Percentiles rank a stretch among this genome's conserved stretches.
phyloP scores from a whole-genome alignment of 2,888 invertebrate genomes.

The Cremastinae sp. region DNA sequence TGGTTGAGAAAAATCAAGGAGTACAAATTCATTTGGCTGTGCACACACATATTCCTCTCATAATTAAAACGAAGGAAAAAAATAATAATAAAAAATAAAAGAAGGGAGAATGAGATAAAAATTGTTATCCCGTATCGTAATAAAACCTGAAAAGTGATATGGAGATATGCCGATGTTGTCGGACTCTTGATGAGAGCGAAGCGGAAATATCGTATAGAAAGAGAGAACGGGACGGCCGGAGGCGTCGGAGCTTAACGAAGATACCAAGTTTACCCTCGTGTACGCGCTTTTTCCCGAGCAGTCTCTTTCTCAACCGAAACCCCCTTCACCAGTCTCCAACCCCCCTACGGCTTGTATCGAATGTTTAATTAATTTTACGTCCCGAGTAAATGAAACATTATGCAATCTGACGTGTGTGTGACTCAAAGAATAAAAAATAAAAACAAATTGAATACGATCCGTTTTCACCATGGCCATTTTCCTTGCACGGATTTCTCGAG shows the following conservation, averaged over 20 bases:
- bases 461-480: too few species aligned
- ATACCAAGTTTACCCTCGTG: slow-evolving; percentile 31
- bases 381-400: slow-evolving; percentile 73
- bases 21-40: too few species aligned
- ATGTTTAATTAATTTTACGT: slow-evolving; percentile 77
- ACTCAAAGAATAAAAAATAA: slow-evolving; percentile 61
- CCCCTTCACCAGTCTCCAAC: slow-evolving; percentile 5
- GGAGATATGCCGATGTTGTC: slow-evolving; percentile 20
- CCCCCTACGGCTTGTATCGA: slow-evolving; percentile 67
- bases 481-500: too few species aligned
- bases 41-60: too few species aligned
- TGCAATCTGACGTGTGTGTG: slow-evolving; percentile 66
- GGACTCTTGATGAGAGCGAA: slow-evolving; percentile 13
- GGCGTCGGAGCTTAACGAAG: slow-evolving; percentile 54
- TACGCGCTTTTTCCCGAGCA: slow-evolving; percentile 11
- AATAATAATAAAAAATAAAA: too few species aligned
- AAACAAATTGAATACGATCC: too few species aligned
- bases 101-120: too few species aligned
- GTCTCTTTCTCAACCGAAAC: neutral
- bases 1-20: too few species aligned
- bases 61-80: too few species aligned
- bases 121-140: too few species aligned
- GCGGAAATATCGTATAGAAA: slow-evolving; percentile 12
- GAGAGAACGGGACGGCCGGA: slow-evolving; percentile 37
- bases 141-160: neutral